Evolutionary conservation across 2,797 vertebrate species (phyloP).

Genomic region (Chaenodraco wilsoni): DNA sequence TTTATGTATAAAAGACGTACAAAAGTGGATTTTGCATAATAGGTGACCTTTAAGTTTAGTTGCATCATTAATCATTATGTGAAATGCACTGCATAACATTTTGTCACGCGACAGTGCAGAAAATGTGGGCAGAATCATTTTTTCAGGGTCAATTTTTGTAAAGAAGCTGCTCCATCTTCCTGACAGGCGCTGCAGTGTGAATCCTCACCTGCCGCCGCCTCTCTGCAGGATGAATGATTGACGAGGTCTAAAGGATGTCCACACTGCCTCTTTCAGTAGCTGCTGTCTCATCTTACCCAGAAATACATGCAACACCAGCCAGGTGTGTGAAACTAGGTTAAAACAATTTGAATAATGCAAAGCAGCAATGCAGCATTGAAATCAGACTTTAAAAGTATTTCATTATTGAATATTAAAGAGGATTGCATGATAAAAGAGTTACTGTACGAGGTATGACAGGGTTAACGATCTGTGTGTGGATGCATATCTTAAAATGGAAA

Average conservation of each 20-base stretch:
- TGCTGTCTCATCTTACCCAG: constrained; percentile 56
- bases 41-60: neutral
- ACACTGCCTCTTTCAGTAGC: constrained; percentile 15
- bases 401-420: neutral
- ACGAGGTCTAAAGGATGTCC: constrained; percentile 42
- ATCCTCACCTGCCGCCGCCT: constrained; percentile 37
- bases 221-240: constrained; percentile 69
- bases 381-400: neutral
- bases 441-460: neutral
- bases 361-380: neutral
- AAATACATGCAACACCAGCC: constrained; percentile 30
- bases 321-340: constrained; percentile 14
- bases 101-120: neutral
- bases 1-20: no score
- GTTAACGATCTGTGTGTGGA: constrained; percentile 17
- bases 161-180: neutral
- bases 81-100: neutral
- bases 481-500: constrained; percentile 27
- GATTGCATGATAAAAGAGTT: neutral
- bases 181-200: constrained; percentile 32
- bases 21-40: no score
- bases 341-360: constrained; percentile 7
- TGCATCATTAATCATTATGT: neutral
- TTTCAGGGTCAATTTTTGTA: neutral
- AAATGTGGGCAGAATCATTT: constrained; percentile 12